Evolutionary conservation across 2,888 invertebrate species (phyloP).

Genomic region (Tethea ocularis): DNA sequence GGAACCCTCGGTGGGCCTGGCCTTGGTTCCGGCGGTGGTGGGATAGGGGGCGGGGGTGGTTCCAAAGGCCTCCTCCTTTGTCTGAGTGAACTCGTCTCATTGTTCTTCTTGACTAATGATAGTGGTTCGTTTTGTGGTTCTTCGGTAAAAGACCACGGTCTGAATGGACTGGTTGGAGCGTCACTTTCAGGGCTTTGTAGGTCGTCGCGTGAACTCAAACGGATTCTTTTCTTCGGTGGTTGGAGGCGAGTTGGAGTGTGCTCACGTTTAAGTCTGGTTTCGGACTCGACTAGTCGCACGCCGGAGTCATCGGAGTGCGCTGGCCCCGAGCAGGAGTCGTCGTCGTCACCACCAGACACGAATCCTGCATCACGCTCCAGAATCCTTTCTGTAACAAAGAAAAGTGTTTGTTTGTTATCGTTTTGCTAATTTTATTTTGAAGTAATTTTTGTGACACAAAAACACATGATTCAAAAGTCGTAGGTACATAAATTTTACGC

Average conservation of each 20-base stretch:
- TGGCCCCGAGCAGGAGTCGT: conserved; percentile 82
- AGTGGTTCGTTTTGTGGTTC: conserved; percentile 86
- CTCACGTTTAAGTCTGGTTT: conserved; percentile 84
- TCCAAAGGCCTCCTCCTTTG: conserved; percentile 66
- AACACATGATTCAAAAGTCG: neutral
- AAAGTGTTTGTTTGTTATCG: conserved; percentile 19
- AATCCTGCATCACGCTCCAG: conserved; percentile 88
- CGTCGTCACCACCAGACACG: conserved; percentile 89
- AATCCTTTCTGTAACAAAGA: conserved; percentile 81
- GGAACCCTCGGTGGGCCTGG: conserved; percentile 79
- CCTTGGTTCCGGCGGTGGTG: conserved; percentile 45
- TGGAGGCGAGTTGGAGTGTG: conserved; percentile 63
- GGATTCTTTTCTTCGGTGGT: conserved; percentile 89
- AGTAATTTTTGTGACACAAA: conserved; percentile 3
- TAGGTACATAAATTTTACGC: neutral
- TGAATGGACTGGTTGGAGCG: conserved; percentile 79
- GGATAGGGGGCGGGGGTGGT: conserved; percentile 55
- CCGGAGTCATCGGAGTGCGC: conserved; percentile 82
- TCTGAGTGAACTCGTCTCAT: conserved; percentile 58
- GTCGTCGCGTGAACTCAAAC: conserved; percentile 74
- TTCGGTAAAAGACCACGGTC: conserved; percentile 86
- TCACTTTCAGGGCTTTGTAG: conserved; percentile 70
- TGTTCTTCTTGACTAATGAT: conserved; percentile 83
- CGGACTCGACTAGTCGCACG: conserved; percentile 68
- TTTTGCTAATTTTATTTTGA: neutral